Percentiles rank a stretch among this genome's conserved stretches.
Evolutionary conservation across 2,113 vertebrate species (phyloP).

Genomic region (Notarius lentiginosus): DNA sequence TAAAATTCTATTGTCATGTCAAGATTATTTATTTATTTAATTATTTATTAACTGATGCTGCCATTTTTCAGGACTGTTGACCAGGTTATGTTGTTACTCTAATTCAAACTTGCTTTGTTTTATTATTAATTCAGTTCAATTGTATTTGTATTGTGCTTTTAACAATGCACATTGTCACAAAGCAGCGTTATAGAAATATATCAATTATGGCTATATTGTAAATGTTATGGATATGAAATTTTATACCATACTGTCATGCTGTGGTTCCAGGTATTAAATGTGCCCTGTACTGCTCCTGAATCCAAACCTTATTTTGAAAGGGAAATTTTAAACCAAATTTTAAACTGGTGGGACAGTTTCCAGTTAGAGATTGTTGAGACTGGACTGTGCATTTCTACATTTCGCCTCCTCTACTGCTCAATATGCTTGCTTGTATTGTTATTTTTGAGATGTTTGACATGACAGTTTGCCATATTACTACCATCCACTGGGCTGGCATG

Average conservation of each 20-base stretch:
- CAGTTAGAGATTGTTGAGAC: background rate
- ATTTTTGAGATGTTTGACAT: too few relatives aligned
- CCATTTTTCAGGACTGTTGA: background rate
- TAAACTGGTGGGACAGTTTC: background rate
- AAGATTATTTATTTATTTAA: too few relatives aligned
- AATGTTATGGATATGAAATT: too few relatives aligned
- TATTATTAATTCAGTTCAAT: background rate
- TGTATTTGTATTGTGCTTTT: too few relatives aligned
- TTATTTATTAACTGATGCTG: too few relatives aligned
- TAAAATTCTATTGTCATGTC: too few relatives aligned
- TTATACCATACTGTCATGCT: background rate
- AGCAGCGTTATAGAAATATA: too few relatives aligned
- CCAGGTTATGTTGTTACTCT: background rate
- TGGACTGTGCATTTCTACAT: background rate
- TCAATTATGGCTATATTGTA: too few relatives aligned
- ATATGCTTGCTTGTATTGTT: background rate
- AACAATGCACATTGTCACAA: too few relatives aligned
- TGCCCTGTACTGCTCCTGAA: background rate
- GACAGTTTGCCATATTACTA: background rate
- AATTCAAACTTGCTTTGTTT: background rate
- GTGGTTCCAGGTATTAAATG: background rate
- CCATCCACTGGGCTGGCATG: background rate
- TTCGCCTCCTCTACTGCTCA: background rate
- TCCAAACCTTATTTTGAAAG: background rate
- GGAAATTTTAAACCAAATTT: background rate